Evolutionary conservation across 2,888 invertebrate species (phyloP).

Genomic region (Polylopha cassiicola): DNA sequence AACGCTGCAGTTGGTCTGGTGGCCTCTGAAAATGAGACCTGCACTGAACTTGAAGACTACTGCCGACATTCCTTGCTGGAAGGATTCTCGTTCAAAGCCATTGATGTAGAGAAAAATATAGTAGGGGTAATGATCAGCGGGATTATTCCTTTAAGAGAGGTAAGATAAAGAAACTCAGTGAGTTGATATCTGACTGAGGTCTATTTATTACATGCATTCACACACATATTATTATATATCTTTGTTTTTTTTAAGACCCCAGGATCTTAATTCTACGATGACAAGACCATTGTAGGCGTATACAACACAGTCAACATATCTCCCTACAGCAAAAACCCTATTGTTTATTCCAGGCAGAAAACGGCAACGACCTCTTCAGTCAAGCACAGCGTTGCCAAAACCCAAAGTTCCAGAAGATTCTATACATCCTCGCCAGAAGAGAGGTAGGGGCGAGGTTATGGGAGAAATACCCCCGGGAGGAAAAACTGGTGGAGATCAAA

Average conservation of each 20-base stretch:
- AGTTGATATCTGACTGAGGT: not conserved
- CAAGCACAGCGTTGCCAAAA: conserved; percentile 73
- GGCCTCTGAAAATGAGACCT: conserved; percentile 45
- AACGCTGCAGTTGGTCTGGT: conserved; percentile 74
- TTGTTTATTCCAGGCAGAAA: conserved; percentile 41
- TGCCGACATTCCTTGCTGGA: conserved; percentile 74
- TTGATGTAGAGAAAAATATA: conserved; percentile 75
- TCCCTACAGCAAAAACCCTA: too few species aligned
- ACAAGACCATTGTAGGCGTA: too few species aligned
- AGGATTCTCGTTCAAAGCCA: conserved; percentile 80
- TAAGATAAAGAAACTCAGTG: conserved; percentile 24
- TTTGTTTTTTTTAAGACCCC: too few species aligned
- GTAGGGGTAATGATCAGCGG: conserved; percentile 77
- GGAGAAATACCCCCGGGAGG: conserved; percentile 73
- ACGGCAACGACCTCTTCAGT: conserved; percentile 53
- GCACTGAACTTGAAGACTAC: conserved; percentile 80
- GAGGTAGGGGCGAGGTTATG: conserved; percentile 76
- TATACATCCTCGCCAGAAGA: conserved; percentile 76
- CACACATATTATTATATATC: too few species aligned
- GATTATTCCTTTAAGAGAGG: conserved; percentile 49
- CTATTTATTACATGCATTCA: too few species aligned
- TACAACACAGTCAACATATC: too few species aligned
- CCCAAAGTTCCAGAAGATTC: conserved; percentile 80
- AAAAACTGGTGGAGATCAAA: conserved; percentile 78
- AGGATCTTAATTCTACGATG: too few species aligned